Base-by-base conservation (phyloP, 2,113 vertebrate genomes). In the Pseudorhombus dupliciocellatus region DNA sequence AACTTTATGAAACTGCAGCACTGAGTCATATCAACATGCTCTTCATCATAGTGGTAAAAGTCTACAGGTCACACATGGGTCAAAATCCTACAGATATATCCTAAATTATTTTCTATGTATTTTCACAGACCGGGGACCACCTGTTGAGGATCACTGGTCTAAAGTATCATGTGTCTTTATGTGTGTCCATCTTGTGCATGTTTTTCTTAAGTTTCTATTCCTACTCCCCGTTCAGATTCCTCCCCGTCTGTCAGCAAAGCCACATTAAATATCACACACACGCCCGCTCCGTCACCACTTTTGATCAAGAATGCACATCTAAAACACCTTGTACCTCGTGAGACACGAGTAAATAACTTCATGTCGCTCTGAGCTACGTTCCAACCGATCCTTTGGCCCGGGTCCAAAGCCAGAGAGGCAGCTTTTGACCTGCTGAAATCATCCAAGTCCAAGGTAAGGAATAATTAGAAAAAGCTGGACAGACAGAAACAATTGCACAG, bases 211-310 rank as follows among this genome's bases (percentile, higher is more conserved):
- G 50, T 52, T 52, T 21, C 9, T 52, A 24, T 52, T 24, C 12
- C 66, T 54, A 2, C 44, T 6, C 56, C 18, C 10, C 28, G n/a
- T 68, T 16, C n/a, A 8, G 74, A 88, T 83, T 79, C 66, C 74
- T 70, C 46, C 44, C 8, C 3, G 57, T 88, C 80, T 80, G 66
- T 88, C 73, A 60, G 53, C 75, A 73, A 48, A 73, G 50, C 40
- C 21, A 22, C 67, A 86, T 88, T 81, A 75, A 79, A 58, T 56
- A 25, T 20, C 48, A 34, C 25, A 60, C 0, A 65, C 15, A 50
- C 65, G 62, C 21, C 7, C 4, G 26, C 37, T 80, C 78, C 57
- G 63, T 90, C 83, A 83, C 51, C 70, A 54, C 73, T 66, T 84
- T 57, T 76, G 69, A 85, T 87, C 56, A 77, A 84, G 55, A 54